A percentile compares a stretch with the other conserved stretches of the same genome.
phyloP scores from a whole-genome alignment of 2,113 vertebrate species.

The Caloenas nicobarica region DNA sequence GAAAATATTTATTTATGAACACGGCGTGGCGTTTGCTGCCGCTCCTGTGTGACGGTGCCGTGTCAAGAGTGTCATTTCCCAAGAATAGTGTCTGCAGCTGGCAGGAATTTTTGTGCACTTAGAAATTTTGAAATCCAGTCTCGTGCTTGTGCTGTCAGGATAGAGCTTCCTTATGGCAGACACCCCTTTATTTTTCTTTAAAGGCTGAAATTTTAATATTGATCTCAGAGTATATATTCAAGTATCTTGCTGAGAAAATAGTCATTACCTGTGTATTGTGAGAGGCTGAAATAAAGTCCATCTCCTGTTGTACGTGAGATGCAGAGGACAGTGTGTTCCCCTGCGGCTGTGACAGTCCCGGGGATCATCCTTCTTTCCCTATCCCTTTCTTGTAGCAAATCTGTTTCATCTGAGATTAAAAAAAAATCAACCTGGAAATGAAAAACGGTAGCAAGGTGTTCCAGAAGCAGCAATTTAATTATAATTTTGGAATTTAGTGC shows the following conservation, averaged over 20 bases:
- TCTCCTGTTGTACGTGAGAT: neutral
- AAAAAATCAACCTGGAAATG: neutral
- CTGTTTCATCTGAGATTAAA: neutral
- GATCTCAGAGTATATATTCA: neutral
- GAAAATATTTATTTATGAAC: neutral
- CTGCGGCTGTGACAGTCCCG: neutral
- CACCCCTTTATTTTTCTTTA: neutral
- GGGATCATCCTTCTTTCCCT: neutral
- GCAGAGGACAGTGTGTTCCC: neutral
- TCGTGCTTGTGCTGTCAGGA: neutral
- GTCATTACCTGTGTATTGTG: neutral
- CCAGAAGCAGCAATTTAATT: neutral
- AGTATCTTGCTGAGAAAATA: neutral
- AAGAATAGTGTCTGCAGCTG: neutral
- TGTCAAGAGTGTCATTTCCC: neutral
- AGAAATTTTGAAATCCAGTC: neutral
- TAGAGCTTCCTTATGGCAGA: neutral
- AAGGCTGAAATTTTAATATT: neutral
- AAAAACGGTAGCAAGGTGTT: neutral
- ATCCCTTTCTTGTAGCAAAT: neutral
- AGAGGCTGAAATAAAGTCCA: neutral
- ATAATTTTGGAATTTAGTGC: neutral
- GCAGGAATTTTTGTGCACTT: neutral
- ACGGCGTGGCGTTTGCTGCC: accelerated
- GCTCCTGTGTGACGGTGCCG: neutral